Base-by-base conservation (phyloP, 1,140 invertebrate species). In the Muscidifurax raptorellus region DNA sequence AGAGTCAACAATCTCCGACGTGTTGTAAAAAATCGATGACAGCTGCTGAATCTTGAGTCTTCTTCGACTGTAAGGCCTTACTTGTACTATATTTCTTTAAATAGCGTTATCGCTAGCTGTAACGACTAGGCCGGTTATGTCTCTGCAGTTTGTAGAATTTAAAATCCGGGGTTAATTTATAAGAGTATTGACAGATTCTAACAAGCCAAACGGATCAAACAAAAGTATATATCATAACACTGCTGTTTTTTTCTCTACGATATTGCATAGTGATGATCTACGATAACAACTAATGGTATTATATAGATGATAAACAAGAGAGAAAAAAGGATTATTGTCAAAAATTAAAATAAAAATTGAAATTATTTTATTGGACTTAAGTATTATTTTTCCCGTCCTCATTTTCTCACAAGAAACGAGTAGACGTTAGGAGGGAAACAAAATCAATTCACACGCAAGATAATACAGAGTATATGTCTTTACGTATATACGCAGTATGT, bases 31-130 rank as follows among this genome's bases (percentile, higher is more conserved):
- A 47, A 30, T n/a, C n/a, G 79, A 59, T 59, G 52, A 80, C 52
- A 75, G 25, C 28, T 67, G 64, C 78, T 66, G 78, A 80, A 75
- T 80, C 69, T 76, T 69, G 64, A 84, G 59, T 85, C 80, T 82
- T 85, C 83, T 75, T 78, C 36, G 80, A 85, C 44, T 82, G n/a
- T 59, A 85, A 85, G 47, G 80, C 84, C 84, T 85, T 85, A 82
- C 64, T 78, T 85, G 84, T 85, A 85, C 80, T 72, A 82, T 85
- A 85, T 78, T 72, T 66, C 66, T 72, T 78, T 81, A 81, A 79
- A n/a, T n/a, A 67, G 71, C 69, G 67, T 79, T 28, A 84, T 75
- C 67, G 15, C 12, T 76, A 82, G 64, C 36, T 85, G 40, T 85
- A 81, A 77, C 28, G 52, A 77, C 79, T 81, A 69, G 47, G 47